Evolutionary conservation across 2,797 vertebrate species (phyloP).

Genomic region (Cygnus olor): DNA sequence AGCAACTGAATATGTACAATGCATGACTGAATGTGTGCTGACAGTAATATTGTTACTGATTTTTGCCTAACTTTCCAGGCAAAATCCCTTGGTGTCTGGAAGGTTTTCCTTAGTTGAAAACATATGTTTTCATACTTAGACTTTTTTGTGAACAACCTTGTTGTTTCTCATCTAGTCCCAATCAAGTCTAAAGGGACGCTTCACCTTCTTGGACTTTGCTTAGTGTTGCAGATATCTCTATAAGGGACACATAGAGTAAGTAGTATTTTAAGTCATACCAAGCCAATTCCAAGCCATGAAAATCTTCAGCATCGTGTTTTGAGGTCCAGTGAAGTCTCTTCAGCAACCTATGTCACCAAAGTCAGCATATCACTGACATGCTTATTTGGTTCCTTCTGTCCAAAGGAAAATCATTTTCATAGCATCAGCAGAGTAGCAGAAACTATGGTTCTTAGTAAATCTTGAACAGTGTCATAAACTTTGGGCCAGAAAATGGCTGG

Average conservation of each 20-base stretch:
- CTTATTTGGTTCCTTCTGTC: not conserved
- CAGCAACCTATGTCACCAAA: not conserved
- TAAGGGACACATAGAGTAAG: not conserved
- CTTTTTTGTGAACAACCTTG: not conserved
- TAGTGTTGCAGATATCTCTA: not conserved
- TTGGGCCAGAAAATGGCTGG: not conserved
- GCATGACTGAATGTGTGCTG: not conserved
- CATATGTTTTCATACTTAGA: not conserved
- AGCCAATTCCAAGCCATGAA: not conserved
- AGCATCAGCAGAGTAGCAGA: not conserved
- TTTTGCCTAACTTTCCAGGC: not conserved
- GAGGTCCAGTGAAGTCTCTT: not conserved
- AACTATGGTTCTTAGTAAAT: not conserved
- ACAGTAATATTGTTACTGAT: not conserved
- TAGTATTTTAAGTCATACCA: not conserved
- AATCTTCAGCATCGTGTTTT: not conserved
- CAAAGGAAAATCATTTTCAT: not conserved
- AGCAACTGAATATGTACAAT: not conserved
- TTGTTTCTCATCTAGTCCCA: not conserved
- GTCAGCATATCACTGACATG: not conserved
- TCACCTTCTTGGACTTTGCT: not conserved
- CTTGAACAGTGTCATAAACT: not conserved
- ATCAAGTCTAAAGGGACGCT: not conserved
- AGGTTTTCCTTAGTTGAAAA: not conserved
- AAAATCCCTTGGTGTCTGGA: not conserved